Evolutionary conservation across 2,888 invertebrate species (phyloP), one percentile per base, ranked within the genome.

Genomic region (Harpalus rufipes): DNA sequence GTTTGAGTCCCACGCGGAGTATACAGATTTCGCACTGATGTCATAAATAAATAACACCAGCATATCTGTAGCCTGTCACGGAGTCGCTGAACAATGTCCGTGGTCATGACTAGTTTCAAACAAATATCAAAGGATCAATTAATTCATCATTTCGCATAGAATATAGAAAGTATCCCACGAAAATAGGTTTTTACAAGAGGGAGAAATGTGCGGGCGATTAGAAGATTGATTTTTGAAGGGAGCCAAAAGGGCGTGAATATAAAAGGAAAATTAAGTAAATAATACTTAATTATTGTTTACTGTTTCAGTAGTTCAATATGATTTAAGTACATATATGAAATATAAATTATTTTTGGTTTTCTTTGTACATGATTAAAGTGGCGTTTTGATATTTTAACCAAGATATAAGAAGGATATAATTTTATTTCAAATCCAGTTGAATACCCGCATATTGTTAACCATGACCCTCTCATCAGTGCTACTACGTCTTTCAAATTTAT

Each of bases 1-100:
- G 82, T 82, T 82, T 56, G 14, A 72, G n/a, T 32, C 82, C 82
- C 68, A 82, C 82, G 72, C 82, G 32, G 18, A 44, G 41, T 44
- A 18, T 18, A 41, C 16, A 68, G 68, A 58, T 68, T 81, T 81
- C 14, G 44, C 63, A 81, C 25, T 81, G 56, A 12, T 51, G 68
- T 68, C 56, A 82, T 68, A 68, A 82, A 82, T 68, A 68, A 82
- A 72, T 58, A 82, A 12, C 32, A 39, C 61, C 79, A 59, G 39
- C 79, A 79, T 79, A 79, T 79, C 41, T 74, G 39, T 14, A 18
- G 72, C 72, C 44, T 74, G 72, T 44, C 44, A 74, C 0, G 6
- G 72, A 39, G 18, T 44, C 72, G 18, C 1, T 74, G 72, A 74
- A 74, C 44, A 74, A 74, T 44, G 41, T 72, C 41, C 41, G 16